Evolutionary conservation across 2,888 invertebrate genomes (phyloP).

Genomic region (Polymixis flavicincta): DNA sequence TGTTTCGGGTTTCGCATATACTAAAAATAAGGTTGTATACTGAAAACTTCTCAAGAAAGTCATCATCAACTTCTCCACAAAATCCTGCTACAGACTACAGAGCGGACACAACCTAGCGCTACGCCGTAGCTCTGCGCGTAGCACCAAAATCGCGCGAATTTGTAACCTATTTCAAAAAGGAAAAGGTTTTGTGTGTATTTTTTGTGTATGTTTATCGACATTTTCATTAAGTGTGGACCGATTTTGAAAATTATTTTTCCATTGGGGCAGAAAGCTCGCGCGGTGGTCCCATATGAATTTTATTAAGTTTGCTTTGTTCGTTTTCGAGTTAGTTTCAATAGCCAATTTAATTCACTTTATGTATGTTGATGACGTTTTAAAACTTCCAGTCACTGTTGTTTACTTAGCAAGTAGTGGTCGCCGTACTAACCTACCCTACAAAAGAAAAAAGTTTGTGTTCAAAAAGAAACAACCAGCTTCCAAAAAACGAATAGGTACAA

Average conservation of each 20-base stretch:
- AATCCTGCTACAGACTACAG: background rate
- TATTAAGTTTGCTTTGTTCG: too few species aligned
- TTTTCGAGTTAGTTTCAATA: background rate
- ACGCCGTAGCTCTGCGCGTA: constrained; percentile 20
- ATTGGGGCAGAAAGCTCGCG: background rate
- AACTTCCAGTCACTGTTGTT: background rate
- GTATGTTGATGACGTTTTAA: background rate
- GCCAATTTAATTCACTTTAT: background rate
- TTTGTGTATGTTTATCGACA: background rate
- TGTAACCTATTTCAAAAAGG: background rate
- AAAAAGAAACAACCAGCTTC: background rate
- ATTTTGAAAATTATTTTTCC: background rate
- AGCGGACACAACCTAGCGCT: background rate
- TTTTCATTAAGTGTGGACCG: background rate
- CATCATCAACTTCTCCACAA: too few species aligned
- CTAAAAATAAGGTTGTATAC: too few species aligned
- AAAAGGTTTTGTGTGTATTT: background rate
- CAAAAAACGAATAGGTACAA: background rate
- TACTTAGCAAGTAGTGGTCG: background rate
- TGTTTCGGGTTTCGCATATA: too few species aligned
- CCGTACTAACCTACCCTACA: too few species aligned
- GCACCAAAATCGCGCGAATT: background rate
- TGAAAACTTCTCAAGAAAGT: background rate
- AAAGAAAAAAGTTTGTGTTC: background rate
- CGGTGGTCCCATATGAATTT: too few species aligned